These are phyloP conservation scores for Vesta saturnalis DNA, from an alignment of 2,888 invertebrate genomes.

Conservation along the genomic window DNA sequence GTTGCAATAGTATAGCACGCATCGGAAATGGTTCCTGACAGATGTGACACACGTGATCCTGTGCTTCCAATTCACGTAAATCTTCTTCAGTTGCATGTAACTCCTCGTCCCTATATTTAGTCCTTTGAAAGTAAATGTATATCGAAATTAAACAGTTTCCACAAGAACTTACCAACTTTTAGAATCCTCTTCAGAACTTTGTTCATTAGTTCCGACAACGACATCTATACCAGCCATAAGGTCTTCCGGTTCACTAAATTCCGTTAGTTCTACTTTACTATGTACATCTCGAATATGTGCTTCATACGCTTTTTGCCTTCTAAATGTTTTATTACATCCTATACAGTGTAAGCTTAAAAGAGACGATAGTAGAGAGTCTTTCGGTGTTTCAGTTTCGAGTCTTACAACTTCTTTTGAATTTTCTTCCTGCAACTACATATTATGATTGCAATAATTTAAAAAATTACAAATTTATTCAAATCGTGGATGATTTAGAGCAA, in stretches of 20 bases:
- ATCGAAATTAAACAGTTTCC: too few species aligned
- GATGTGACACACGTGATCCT: slow-evolving; percentile 59
- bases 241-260: slow-evolving; percentile 88
- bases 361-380: slow-evolving; percentile 52
- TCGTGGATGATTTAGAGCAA: too few species aligned
- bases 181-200: slow-evolving; percentile 51
- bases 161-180: slow-evolving; percentile 54
- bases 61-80: slow-evolving; percentile 61
- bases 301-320: slow-evolving; percentile 72
- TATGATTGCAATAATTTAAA: too few species aligned
- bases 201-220: slow-evolving; percentile 70
- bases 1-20: slow-evolving; percentile 57
- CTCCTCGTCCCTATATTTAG: slow-evolving; percentile 58
- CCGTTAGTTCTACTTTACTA: slow-evolving; percentile 67
- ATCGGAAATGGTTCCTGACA: slow-evolving; percentile 60
- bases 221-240: slow-evolving; percentile 86
- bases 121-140: too few species aligned
- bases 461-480: too few species aligned
- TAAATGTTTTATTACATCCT: slow-evolving; percentile 67
- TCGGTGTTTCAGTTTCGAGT: slow-evolving; percentile 35
- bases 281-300: slow-evolving; percentile 70
- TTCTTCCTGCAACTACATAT: slow-evolving; percentile 27
- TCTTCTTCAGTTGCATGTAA: slow-evolving; percentile 62
- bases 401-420: slow-evolving; percentile 30
- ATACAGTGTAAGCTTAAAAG: slow-evolving; percentile 57